Base-by-base conservation (phyloP, 2,797 vertebrate species). In the Notolabrus celidotus region DNA sequence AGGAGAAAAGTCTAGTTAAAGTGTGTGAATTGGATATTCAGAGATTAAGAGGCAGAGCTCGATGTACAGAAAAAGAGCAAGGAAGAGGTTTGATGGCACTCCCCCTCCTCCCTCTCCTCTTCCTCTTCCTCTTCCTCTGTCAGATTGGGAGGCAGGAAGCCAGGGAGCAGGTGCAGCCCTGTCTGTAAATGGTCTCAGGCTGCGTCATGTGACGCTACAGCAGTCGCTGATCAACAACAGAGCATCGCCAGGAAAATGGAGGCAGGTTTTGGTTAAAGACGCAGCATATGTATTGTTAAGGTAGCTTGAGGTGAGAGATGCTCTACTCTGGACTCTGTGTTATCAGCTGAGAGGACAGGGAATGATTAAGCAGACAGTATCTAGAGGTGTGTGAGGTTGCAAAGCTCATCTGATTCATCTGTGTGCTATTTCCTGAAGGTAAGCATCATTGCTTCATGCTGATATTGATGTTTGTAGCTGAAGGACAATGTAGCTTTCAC, bases 211-310 rank as follows among this genome's bases (percentile, higher is more conserved):
- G 93, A 89, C 41, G 87, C 85, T 86, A 67, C 70, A 83, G 82
- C 86, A 77, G 86, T 25, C 68, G 33, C 67, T 11, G 87, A 92
- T 85, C 90, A 93, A 94, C 92, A 95, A 93, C 92, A 93, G 90
- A 91, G 89, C 91, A 91, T 92, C 87, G 78, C 74, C 82, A 89
- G 89, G 85, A 87, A 92, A 91, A 95, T 91, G 93, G 94, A 90
- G 92, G 90, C 89, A 85, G 81, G 59, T 55, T 62, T 75, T 77
- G 75, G 61, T 60, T 90, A 82, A 82, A 67, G 74, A 66, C 77
- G 74, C 80, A 85, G 68, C 74, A 77, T 22, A 59, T 29, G 74
- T 71, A 81, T 73, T 74, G 80, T 56, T 67, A 43, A 67, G 56
- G 70, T 42, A 67, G 51, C 56, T 77, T 69, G 56, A n/a, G n/a